Conservation (phyloP, 2,797 vertebrate species). For the Cynopterus sphinx region DNA sequence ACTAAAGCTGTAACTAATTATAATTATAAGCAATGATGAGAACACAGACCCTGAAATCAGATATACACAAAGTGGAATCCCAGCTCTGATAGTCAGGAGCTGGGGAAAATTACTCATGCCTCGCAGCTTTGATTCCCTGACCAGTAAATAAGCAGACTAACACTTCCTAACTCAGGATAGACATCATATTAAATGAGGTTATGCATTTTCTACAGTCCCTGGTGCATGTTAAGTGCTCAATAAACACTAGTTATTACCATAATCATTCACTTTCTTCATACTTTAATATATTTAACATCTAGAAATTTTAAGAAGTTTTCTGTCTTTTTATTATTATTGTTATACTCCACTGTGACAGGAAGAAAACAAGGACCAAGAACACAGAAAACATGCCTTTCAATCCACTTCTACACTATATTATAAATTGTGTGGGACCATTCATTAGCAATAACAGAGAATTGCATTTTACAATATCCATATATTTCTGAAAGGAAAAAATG, state of each 20-base stretch:
- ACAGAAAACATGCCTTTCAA: background rate
- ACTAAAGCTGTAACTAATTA: background rate
- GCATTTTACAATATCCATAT: constrained; percentile 35
- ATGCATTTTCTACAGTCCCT: background rate
- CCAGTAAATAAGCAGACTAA: background rate
- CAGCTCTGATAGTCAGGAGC: background rate
- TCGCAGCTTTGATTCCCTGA: background rate
- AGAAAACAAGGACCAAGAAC: background rate
- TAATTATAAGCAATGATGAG: background rate
- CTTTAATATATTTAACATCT: constrained; percentile 17
- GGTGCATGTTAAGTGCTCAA: background rate
- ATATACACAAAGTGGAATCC: background rate
- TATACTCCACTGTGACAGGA: background rate
- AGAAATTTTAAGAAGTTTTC: background rate
- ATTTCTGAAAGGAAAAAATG: background rate
- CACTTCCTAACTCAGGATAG: background rate
- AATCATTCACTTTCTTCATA: background rate
- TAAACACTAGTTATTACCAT: background rate
- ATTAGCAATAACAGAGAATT: constrained; percentile 32
- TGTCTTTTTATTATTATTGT: background rate
- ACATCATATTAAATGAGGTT: background rate
- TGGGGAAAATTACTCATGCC: background rate
- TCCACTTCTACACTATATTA: constrained; percentile 3
- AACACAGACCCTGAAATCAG: constrained; percentile 8
- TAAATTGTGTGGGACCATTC: background rate